Evolutionary conservation across 2,113 vertebrate species (phyloP), one percentile per base, ranked within the genome.

Genomic region (Panurus biarmicus): DNA sequence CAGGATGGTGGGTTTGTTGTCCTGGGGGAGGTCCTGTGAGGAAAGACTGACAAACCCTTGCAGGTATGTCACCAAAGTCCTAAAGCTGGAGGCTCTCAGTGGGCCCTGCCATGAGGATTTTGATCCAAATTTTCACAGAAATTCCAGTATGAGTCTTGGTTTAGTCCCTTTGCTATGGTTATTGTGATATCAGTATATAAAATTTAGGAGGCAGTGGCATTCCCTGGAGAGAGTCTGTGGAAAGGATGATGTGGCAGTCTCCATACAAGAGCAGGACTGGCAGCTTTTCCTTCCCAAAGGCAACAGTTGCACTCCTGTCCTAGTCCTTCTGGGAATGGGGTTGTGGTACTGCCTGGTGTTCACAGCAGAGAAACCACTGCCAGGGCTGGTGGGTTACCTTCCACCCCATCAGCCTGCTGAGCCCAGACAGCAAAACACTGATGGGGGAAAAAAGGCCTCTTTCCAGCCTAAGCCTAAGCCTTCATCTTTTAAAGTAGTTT

Each of bases 251-350:
- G 25, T 57, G 31, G 26, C 51, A 89, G 47, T 38, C 29, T 8
- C 12, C n/a, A 22, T 28, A 57, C 1, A 1, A 36, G 51, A n/a
- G 12, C 14, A 58, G 51, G 48, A 66, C 21, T 25, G 42, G 50
- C 54, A 80, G 56, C n/a, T 86, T 54, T 86, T 67, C 51, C 14
- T 77, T 22, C 61, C 11, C 21, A 29, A 47, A 56, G 19, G 12
- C 4, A 3, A 22, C 29, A 29, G 1, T 3, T 61, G 22, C 11
- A 57, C 4, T 12, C 5, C 1, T 29, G 11, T 61, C 26, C 25
- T 11, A 4, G 20, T 57, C 18, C 28, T 56, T 48, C 38, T 8
- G 18, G 29, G 17, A 22, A 28, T 1, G 7, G 54, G 21, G 26
- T 3, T 58, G 18, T 47, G 66, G 48, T 69, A 47, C 10, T 4